phyloP scores from a whole-genome alignment of 2,888 invertebrate species.

The Dendrolimus houi region DNA sequence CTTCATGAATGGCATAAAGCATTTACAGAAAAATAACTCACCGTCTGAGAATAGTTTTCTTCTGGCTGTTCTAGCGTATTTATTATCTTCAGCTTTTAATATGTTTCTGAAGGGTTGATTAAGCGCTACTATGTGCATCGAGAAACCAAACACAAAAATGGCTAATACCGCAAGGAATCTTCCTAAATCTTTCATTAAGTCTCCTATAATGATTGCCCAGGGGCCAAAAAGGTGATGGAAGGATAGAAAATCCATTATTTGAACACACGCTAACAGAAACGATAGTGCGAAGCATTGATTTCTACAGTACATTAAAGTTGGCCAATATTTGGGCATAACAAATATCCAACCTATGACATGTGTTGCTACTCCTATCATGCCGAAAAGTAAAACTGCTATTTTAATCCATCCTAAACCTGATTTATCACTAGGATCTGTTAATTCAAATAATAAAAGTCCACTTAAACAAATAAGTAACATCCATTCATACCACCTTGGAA shows the following conservation, averaged over 20 bases:
- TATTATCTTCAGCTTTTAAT: slow-evolving; percentile 76
- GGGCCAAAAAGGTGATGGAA: slow-evolving; percentile 99
- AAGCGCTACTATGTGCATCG: slow-evolving; percentile 96
- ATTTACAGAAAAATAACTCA: slow-evolving; percentile 42
- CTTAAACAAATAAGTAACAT: slow-evolving; percentile 95
- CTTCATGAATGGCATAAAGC: slow-evolving; percentile 17
- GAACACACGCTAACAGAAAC: slow-evolving; percentile 96
- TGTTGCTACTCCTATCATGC: slow-evolving; percentile 92
- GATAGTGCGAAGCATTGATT: slow-evolving; percentile 98
- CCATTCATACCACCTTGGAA: slow-evolving; percentile 98
- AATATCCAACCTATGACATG: slow-evolving; percentile 89
- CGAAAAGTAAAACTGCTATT: slow-evolving; percentile 89
- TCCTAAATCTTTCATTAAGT: slow-evolving; percentile 94
- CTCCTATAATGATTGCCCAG: slow-evolving; percentile 99
- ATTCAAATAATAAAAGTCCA: slow-evolving; percentile 94
- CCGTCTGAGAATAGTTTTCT: slow-evolving; percentile 83
- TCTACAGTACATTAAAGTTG: slow-evolving; percentile 93
- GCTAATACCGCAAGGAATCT: slow-evolving; percentile 97
- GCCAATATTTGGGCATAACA: slow-evolving; percentile 83
- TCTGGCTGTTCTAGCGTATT: slow-evolving; percentile 72
- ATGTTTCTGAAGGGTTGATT: slow-evolving; percentile 94
- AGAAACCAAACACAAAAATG: slow-evolving; percentile 99
- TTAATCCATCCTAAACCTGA: slow-evolving; percentile 97
- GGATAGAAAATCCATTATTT: slow-evolving; percentile 97
- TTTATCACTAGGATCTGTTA: slow-evolving; percentile 98